These are phyloP conservation scores for Triplophysa siluroides DNA, from an alignment of 2,113 vertebrate genomes.

Conservation along the genomic window DNA sequence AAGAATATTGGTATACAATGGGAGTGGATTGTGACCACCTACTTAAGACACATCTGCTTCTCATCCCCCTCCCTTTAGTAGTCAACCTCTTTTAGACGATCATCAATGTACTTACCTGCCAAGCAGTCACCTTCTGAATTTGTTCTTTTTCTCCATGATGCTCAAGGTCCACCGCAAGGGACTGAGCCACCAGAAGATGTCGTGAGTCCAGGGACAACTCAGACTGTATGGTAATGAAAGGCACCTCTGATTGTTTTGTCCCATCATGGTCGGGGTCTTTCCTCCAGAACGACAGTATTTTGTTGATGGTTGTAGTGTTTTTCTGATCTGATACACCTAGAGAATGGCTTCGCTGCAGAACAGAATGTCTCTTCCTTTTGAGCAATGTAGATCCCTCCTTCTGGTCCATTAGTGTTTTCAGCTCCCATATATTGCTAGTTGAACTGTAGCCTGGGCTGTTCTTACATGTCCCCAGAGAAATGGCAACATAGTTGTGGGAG, in stretches of 20 bases:
- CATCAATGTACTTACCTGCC: constrained; percentile 82
- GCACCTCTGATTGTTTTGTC: constrained; percentile 65
- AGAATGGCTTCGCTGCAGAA: constrained; percentile 76
- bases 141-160: constrained; percentile 79
- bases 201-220: constrained; percentile 81
- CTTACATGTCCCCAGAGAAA: constrained; percentile 56
- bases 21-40: too few species aligned
- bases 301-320: constrained; percentile 45
- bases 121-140: constrained; percentile 77
- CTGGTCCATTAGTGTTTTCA: constrained; percentile 66
- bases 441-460: constrained; percentile 61
- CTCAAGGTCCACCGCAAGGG: constrained; percentile 84
- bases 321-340: constrained; percentile 60
- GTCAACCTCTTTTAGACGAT: not conserved
- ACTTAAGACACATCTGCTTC: too few species aligned
- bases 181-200: constrained; percentile 84
- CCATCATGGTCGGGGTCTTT: constrained; percentile 40
- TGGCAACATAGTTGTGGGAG: not conserved
- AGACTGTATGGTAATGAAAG: constrained; percentile 79
- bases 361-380: constrained; percentile 63
- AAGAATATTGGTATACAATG: too few species aligned
- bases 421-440: constrained; percentile 76
- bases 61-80: too few species aligned
- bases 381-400: constrained; percentile 62
- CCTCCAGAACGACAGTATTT: constrained; percentile 59